Evolutionary conservation across 2,113 vertebrate species (phyloP).

Genomic region (Pachyramphus minor): DNA sequence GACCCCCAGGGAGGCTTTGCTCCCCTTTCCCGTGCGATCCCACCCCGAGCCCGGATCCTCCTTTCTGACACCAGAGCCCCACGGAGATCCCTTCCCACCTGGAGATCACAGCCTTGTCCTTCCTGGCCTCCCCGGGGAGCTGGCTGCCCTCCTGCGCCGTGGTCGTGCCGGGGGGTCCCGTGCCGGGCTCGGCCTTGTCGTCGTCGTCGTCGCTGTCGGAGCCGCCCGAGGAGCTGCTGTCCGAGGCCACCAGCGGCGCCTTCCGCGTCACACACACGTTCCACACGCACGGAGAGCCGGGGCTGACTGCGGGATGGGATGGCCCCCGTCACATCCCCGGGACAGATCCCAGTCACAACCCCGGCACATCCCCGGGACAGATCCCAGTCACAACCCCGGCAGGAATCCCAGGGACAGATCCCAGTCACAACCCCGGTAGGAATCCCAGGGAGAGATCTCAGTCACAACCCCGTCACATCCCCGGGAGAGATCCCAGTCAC

Average conservation of each 20-base stretch:
- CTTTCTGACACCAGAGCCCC: no score
- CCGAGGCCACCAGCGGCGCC: slow-evolving; percentile 76
- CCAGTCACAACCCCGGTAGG: rapidly evolving
- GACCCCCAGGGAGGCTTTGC: not conserved
- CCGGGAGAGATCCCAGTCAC: no score
- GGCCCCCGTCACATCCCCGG: rapidly evolving
- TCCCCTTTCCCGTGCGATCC: rapidly evolving
- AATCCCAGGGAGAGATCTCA: rapidly evolving
- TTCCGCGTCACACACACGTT: slow-evolving; percentile 74
- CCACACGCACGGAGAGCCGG: slow-evolving; percentile 71
- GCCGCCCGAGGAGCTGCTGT: slow-evolving; percentile 85
- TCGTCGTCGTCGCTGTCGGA: slow-evolving; percentile 80
- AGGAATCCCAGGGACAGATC: not conserved
- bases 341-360: no score
- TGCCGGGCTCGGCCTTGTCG: slow-evolving; percentile 55
- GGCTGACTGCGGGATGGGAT: slow-evolving; percentile 13
- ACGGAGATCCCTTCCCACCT: slow-evolving; percentile 54
- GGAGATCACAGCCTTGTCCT: slow-evolving; percentile 74
- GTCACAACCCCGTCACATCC: no score
- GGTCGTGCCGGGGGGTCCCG: slow-evolving; percentile 61
- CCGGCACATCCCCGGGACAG: no score
- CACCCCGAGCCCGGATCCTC: no score
- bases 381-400: no score
- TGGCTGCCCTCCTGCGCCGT: slow-evolving; percentile 61
- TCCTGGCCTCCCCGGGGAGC: slow-evolving; percentile 69